Base-by-base conservation (phyloP, 2,797 vertebrate species). In the Yasuhikotakia modesta region DNA sequence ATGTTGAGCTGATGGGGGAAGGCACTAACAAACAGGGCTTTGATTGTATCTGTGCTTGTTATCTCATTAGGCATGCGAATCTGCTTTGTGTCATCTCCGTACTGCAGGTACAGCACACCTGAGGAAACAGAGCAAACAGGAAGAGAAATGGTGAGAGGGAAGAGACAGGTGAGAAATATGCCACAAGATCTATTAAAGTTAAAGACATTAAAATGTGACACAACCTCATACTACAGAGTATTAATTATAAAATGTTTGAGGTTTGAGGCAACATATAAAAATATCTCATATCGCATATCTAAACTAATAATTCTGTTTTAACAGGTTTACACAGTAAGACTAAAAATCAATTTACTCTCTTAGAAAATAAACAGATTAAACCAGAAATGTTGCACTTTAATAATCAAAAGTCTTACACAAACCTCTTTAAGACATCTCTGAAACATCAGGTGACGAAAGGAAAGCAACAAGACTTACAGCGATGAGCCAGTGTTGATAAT, bases 61-160 rank as follows among this genome's bases (percentile, higher is more conserved):
- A 99, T 96, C 91, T 98, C 96, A 73, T 99, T 99, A 0, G 98
- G 98, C 98, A 99, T 99, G 88, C 95, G 94, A 84, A 97, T 89
- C 91, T 97, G 95, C 88, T 96, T 97, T 71, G 95, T 97, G 91
- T 85, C 79, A 19, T 85, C 84, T 43, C 84, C 84, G 69, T 83
- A 81, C 73, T 85, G 84, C 70, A 85, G 70, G 32, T 81, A 85
- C 19, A 85, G 60, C 70, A 85, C 84, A 65, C 84, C 84, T 85
- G 55, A 68, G 46, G 61, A 67, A 65, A 63, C 43, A 58, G 21
- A 55, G 48, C 2, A 70, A 66, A 76, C 22, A 30, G 17, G 21
- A 48, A 77, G 57, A 46, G 48, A 46, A 6, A 60, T n/a, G n/a
- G n/a, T n/a, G n/a, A n/a, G n/a, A n/a, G 2, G 2, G 43, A 13